Evolutionary conservation across 2,113 vertebrate species (phyloP).

Genomic region (Hipposideros armiger): DNA sequence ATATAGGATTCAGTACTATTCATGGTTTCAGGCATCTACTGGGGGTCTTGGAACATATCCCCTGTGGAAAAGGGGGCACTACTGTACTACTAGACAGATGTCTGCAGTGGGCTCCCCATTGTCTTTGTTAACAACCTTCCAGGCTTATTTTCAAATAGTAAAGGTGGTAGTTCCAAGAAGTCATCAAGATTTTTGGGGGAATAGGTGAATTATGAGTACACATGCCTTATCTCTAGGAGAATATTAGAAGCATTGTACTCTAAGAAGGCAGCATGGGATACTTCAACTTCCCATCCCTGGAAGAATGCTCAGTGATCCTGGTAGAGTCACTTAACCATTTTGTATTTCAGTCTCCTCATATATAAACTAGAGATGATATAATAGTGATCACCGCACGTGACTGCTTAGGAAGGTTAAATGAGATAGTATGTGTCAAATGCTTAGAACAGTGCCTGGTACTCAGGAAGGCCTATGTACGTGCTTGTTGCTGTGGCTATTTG

Average conservation of each 20-base stretch:
- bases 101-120: background rate
- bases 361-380: background rate
- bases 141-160: background rate
- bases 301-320: background rate
- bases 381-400: background rate
- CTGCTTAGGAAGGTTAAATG: background rate
- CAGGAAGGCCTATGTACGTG: accelerated
- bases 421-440: background rate
- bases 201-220: background rate
- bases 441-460: background rate
- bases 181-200: background rate
- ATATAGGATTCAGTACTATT: background rate
- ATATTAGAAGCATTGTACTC: background rate
- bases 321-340: background rate
- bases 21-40: background rate
- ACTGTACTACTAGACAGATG: background rate
- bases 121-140: background rate
- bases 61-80: background rate
- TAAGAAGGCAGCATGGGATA: background rate
- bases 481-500: background rate
- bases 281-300: background rate
- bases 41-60: background rate
- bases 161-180: background rate
- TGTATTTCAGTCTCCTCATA: background rate
- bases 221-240: background rate